phyloP scores from a whole-genome alignment of 2,888 invertebrate genomes.

The Drosophila tripunctata region DNA sequence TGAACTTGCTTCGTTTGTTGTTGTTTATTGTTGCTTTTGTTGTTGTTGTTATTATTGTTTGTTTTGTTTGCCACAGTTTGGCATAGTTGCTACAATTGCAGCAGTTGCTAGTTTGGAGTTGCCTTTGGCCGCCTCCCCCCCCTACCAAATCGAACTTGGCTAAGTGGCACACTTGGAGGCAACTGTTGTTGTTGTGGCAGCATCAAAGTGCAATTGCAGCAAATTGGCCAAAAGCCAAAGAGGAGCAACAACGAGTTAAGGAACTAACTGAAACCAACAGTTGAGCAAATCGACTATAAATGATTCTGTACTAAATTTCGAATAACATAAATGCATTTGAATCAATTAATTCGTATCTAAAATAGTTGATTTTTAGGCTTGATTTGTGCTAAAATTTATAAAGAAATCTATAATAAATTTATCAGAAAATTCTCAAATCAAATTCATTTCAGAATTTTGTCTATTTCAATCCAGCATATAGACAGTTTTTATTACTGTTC shows the following conservation, averaged over 20 bases:
- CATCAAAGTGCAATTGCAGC: constrained; percentile 72
- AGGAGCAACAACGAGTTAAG: constrained; percentile 36
- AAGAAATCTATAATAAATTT: too few relatives aligned
- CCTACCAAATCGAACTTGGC: constrained; percentile 45
- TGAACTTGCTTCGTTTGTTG: constrained; percentile 30
- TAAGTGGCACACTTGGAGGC: constrained; percentile 72
- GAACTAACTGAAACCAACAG: constrained; percentile 2
- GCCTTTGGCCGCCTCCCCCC: constrained; percentile 65
- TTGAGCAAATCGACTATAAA: neutral
- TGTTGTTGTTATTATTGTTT: constrained; percentile 14
- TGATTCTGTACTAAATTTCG: too few relatives aligned
- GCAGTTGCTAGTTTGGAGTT: constrained; percentile 37
- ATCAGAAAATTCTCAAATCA: too few relatives aligned
- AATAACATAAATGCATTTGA: too few relatives aligned
- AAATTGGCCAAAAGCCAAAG: constrained; percentile 65
- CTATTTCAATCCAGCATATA: too few relatives aligned
- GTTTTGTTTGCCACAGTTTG: constrained; percentile 26
- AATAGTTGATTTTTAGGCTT: too few relatives aligned
- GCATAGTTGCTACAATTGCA: constrained; percentile 21
- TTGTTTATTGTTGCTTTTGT: neutral
- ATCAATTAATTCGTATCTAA: too few relatives aligned
- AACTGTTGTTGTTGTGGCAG: constrained; percentile 24
- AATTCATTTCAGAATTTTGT: too few relatives aligned
- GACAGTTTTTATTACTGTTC: too few relatives aligned
- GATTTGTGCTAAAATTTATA: too few relatives aligned